These are phyloP conservation scores for Rutilus rutilus DNA, from an alignment of 2,113 vertebrate genomes.

Conservation along the genomic window DNA sequence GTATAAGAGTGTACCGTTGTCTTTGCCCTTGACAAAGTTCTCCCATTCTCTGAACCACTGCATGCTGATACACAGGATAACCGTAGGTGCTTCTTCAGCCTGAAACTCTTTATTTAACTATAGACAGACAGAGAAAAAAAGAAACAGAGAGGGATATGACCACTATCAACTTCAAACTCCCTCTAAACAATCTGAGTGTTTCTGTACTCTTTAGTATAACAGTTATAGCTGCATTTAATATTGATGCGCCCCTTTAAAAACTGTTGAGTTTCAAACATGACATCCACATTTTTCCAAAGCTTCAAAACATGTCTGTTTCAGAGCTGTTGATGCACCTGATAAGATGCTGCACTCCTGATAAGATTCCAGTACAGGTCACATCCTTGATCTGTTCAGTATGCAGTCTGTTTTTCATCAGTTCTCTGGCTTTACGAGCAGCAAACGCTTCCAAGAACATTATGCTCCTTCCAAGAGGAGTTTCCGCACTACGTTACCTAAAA, in stretches of 20 bases:
- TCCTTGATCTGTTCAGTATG: background rate
- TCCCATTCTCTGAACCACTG: conserved; percentile 99
- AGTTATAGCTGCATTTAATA: background rate
- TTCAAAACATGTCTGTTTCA: background rate
- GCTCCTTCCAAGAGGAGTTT: background rate
- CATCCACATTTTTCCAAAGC: background rate
- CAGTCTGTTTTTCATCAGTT: conserved; percentile 21
- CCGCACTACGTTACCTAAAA: background rate
- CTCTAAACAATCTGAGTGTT: background rate
- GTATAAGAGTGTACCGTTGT: conserved; percentile 80
- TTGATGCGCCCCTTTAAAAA: background rate
- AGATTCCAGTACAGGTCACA: background rate
- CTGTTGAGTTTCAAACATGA: background rate
- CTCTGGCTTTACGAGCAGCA: background rate
- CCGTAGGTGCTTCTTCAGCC: conserved; percentile 90
- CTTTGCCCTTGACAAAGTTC: conserved; percentile 96
- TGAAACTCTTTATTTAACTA: conserved; percentile 99
- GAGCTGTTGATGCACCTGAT: background rate
- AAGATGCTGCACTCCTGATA: background rate
- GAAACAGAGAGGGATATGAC: background rate
- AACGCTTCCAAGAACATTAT: conserved; percentile 1
- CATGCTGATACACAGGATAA: conserved; percentile 98
- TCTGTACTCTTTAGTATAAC: background rate
- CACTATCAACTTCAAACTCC: background rate
- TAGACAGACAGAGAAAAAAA: background rate